Percentiles rank a stretch among this genome's conserved stretches.
Conservation (phyloP, 2,888 invertebrate genomes). For the Pristionchus exspectatus region DNA sequence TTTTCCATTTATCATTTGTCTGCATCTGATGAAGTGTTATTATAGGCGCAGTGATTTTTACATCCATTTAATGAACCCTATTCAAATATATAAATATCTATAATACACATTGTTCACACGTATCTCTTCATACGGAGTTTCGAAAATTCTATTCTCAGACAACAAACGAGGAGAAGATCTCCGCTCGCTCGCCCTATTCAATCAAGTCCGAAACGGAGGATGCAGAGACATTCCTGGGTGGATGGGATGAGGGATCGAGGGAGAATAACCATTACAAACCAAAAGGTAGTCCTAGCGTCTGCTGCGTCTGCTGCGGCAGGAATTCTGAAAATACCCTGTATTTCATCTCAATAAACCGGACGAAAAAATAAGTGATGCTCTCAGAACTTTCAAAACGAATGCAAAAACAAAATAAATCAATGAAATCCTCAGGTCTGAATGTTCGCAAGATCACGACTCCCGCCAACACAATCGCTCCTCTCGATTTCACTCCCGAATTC, state of each 20-base stretch:
- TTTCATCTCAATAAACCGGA: too few species aligned
- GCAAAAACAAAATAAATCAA: too few species aligned
- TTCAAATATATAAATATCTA: neutral
- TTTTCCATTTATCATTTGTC: neutral
- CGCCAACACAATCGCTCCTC: neutral
- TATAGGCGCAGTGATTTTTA: too few species aligned
- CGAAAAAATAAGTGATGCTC: too few species aligned
- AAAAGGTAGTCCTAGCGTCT: neutral
- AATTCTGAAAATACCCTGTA: too few species aligned
- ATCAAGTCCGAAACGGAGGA: slow-evolving; percentile 29
- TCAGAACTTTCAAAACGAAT: too few species aligned
- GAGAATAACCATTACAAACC: neutral
- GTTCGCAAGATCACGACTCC: slow-evolving; percentile 16
- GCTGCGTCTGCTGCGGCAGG: too few species aligned
- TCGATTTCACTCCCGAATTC: neutral
- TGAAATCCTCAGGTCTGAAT: slow-evolving; percentile 8
- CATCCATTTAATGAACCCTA: too few species aligned
- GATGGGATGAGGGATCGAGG: slow-evolving; percentile 10
- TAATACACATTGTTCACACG: too few species aligned
- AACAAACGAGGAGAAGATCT: neutral
- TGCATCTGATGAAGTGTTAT: too few species aligned
- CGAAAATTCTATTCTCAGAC: neutral
- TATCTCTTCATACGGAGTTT: neutral
- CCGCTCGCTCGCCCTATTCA: neutral
- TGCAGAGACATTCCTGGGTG: slow-evolving; percentile 38